phyloP scores from a whole-genome alignment of 2,797 vertebrate species.

The Rhinichthys osculus region DNA sequence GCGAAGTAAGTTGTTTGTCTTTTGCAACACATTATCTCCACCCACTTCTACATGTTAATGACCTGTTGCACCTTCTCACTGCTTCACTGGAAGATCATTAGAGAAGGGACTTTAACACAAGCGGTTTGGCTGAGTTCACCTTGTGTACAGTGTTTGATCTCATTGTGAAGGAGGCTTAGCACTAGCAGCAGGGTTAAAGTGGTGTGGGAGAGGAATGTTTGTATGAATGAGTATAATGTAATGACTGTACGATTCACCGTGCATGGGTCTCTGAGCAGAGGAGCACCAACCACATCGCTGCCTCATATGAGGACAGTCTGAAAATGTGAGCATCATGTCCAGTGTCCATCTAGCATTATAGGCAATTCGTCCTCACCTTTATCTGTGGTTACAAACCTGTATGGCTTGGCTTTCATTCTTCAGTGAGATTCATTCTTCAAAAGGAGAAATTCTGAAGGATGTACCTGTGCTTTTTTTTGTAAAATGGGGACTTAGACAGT shows the following conservation, averaged over 20 bases:
- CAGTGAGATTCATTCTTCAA: neutral
- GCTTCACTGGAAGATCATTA: constrained; percentile 61
- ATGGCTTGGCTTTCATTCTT: neutral
- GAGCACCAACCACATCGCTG: neutral
- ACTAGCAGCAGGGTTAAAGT: neutral
- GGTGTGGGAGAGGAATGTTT: constrained; percentile 1
- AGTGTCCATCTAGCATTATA: neutral
- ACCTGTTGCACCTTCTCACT: constrained; percentile 63
- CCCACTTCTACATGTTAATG: constrained; percentile 72
- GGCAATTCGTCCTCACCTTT: neutral
- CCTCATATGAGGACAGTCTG: neutral
- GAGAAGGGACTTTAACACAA: constrained; percentile 57
- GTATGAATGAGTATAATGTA: constrained; percentile 13
- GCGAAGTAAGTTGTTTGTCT: constrained; percentile 81
- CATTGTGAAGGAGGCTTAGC: neutral
- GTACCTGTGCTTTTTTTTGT: neutral
- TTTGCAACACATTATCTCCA: constrained; percentile 68
- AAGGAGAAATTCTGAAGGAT: neutral
- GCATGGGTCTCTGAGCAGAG: neutral
- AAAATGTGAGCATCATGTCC: neutral
- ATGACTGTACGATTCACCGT: constrained; percentile 3
- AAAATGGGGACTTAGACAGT: neutral
- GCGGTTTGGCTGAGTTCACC: constrained; percentile 56
- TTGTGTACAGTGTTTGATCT: constrained; percentile 28
- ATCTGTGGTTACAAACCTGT: neutral